phyloP scores from a whole-genome alignment of 30 jellyfish, hydroid and myxozoan species.

The Hydra vulgaris region DNA sequence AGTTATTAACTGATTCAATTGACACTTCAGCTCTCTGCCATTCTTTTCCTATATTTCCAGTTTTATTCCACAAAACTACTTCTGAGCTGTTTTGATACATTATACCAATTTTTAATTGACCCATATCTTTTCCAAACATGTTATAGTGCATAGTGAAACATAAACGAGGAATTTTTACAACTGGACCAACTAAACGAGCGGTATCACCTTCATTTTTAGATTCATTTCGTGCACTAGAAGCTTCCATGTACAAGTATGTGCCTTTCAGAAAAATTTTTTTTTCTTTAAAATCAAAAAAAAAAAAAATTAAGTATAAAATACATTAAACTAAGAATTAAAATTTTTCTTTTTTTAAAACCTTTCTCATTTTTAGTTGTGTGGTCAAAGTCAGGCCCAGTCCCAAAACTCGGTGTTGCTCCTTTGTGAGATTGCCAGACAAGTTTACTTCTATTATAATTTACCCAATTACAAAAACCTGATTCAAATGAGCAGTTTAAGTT shows the following conservation, averaged over 20 bases:
- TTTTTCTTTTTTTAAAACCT: conserved; percentile 6
- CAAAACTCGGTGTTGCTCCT: conserved; percentile 64
- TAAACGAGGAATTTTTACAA: conserved; percentile 42
- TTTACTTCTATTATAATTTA: conserved; percentile 26
- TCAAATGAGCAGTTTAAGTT: conserved; percentile 63
- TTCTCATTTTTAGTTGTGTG: conserved; percentile 19
- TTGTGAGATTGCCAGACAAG: conserved; percentile 35
- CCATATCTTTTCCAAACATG: conserved; percentile 77
- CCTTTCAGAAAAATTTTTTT: no score
- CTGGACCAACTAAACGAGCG: conserved; percentile 66
- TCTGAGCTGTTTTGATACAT: conserved; percentile 19
- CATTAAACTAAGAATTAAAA: no score
- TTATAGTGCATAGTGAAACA: conserved; percentile 53
- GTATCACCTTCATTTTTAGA: conserved; percentile 42
- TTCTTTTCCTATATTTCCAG: conserved; percentile 65
- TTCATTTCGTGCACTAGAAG: conserved; percentile 50
- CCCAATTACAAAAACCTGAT: conserved; percentile 59
- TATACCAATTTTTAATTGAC: conserved; percentile 31
- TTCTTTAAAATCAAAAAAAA: background rate
- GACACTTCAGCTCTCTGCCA: conserved; percentile 55
- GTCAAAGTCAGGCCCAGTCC: conserved; percentile 69
- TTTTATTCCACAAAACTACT: conserved; percentile 39
- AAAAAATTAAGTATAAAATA: background rate
- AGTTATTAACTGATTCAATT: conserved; percentile 30
- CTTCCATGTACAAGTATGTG: conserved; percentile 53